Percentiles rank a stretch among this genome's conserved stretches.
phyloP scores from a whole-genome alignment of 2,113 vertebrate species.

The Phaetusa simplex region DNA sequence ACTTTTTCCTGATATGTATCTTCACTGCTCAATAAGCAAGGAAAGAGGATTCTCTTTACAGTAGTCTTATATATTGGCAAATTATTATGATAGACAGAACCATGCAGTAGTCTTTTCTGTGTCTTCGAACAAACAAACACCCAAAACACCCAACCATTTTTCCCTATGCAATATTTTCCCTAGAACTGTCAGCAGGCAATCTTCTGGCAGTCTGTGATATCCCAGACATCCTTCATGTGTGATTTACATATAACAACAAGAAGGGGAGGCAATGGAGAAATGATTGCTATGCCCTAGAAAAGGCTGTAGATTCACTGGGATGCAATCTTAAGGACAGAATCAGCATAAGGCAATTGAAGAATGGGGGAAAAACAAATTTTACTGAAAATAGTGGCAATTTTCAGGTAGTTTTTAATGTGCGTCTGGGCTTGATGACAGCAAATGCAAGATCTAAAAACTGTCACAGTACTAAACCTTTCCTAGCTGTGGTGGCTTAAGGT shows the following conservation, averaged over 20 bases:
- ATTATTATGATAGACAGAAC: not conserved
- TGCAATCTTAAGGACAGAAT: not conserved
- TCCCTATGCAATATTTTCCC: not conserved
- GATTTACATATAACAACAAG: not conserved
- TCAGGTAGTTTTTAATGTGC: not conserved
- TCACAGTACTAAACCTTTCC: not conserved
- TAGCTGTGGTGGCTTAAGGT: not conserved
- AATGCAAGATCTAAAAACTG: not conserved
- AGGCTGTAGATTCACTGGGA: not conserved
- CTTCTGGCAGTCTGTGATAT: not conserved
- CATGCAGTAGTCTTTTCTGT: not conserved
- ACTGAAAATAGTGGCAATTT: not conserved
- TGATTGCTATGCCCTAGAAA: not conserved
- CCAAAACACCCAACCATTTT: not conserved
- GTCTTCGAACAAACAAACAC: not conserved
- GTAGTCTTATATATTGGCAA: not conserved
- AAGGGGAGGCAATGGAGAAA: not conserved
- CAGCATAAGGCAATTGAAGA: not conserved
- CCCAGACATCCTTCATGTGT: not conserved
- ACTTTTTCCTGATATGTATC: not conserved
- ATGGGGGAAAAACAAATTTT: not conserved
- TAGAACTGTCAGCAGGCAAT: not conserved
- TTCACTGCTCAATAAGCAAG: not conserved
- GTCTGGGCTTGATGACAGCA: not conserved
- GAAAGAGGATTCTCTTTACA: not conserved